A percentile compares a stretch with the other conserved stretches of the same genome.
Evolutionary conservation across 2,113 vertebrate genomes (phyloP).

Genomic region (Rhineura floridana): DNA sequence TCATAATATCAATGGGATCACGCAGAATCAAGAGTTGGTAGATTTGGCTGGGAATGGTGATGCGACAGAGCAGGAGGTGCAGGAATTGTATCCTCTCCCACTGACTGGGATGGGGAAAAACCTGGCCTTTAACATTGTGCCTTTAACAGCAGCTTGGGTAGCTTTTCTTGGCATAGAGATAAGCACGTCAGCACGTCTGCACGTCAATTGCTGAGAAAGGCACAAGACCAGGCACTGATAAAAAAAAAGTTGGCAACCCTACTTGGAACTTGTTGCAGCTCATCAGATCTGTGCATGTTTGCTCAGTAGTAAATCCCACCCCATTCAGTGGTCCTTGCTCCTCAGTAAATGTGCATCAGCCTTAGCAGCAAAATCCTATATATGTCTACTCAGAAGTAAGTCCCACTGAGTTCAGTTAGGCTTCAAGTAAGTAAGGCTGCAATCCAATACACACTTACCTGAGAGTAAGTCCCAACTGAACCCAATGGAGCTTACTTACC

Average conservation of each 20-base stretch:
- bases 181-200: background rate
- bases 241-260: background rate
- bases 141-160: background rate
- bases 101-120: background rate
- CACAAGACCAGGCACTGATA: background rate
- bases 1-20: background rate
- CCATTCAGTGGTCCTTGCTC: no score
- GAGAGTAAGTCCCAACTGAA: no score
- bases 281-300: background rate
- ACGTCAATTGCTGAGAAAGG: background rate
- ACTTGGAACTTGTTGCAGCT: background rate
- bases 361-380: background rate
- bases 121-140: background rate
- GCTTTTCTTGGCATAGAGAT: background rate
- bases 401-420: no score
- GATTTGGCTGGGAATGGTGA: background rate
- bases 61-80: background rate
- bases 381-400: no score
- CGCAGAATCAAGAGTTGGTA: background rate
- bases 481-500: no score
- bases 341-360: no score
- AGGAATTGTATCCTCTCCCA: background rate
- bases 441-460: no score
- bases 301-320: no score
- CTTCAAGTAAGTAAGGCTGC: no score